Evolutionary conservation across 2,113 vertebrate genomes (phyloP).

Genomic region (Hydropotes inermis): DNA sequence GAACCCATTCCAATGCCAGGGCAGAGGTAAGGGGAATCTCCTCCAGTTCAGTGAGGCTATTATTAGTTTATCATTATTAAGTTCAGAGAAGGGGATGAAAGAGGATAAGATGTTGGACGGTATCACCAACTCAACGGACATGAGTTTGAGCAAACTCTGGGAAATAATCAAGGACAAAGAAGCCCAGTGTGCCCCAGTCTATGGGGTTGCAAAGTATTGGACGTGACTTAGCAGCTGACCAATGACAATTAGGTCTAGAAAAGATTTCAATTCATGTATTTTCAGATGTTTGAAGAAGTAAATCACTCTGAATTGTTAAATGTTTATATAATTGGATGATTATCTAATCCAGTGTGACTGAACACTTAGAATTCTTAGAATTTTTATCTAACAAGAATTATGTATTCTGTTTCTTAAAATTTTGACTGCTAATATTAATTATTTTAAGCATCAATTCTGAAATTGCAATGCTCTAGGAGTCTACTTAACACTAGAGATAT

Average conservation of each 20-base stretch:
- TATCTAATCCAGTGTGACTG: not conserved
- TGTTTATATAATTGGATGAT: not conserved
- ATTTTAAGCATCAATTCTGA: not conserved
- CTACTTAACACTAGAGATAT: not conserved
- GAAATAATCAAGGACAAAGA: not conserved
- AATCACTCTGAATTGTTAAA: not conserved
- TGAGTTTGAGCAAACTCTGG: not conserved
- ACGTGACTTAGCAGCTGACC: not conserved
- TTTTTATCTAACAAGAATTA: not conserved
- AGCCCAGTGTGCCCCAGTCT: not conserved
- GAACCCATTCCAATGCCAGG: not conserved
- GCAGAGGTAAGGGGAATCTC: not conserved
- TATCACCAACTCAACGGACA: not conserved
- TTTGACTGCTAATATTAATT: not conserved
- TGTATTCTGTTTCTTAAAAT: not conserved
- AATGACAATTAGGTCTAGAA: not conserved
- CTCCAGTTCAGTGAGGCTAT: not conserved
- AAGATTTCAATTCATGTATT: not conserved
- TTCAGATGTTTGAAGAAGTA: not conserved
- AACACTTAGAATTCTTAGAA: not conserved
- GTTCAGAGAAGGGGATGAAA: not conserved
- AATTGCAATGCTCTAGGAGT: not conserved
- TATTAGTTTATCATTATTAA: not conserved
- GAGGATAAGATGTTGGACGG: not conserved
- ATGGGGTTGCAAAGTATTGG: not conserved